Percentiles rank a stretch among this genome's conserved stretches.
These are phyloP conservation scores for Amazona finschi DNA, from an alignment of 2,797 vertebrate species.

Conservation along the genomic window DNA sequence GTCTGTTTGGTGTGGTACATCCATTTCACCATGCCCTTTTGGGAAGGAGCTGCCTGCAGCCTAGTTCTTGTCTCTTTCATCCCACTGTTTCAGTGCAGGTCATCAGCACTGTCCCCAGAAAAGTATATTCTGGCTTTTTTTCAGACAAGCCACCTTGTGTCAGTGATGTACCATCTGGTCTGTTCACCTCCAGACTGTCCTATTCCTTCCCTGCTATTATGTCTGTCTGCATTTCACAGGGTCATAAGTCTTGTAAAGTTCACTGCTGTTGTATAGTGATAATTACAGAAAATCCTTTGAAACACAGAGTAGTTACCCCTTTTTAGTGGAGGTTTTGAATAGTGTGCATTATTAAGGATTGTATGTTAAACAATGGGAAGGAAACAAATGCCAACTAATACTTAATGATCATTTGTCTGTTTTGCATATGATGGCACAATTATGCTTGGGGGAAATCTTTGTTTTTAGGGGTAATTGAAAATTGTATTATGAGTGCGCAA, in stretches of 20 bases:
- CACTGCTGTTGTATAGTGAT: not conserved
- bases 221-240: not conserved
- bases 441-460: not conserved
- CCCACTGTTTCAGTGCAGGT: not conserved
- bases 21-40: fast-evolving
- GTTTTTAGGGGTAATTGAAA: not conserved
- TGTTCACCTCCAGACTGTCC: not conserved
- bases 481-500: not conserved
- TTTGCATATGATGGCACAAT: not conserved
- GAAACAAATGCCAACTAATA: not conserved
- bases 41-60: not conserved
- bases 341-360: not conserved
- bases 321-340: not conserved
- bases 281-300: not conserved
- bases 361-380: not conserved
- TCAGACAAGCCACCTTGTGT: fast-evolving
- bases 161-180: not conserved
- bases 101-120: not conserved
- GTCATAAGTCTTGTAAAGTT: not conserved
- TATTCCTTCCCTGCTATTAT: not conserved
- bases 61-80: not conserved
- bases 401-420: not conserved
- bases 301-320: not conserved
- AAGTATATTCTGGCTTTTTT: not conserved
- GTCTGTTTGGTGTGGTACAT: not conserved